These are phyloP conservation scores for Stichodactyla mertensii DNA, from an alignment of 64 coral and sea anemone genomes.

Conservation along the genomic window DNA sequence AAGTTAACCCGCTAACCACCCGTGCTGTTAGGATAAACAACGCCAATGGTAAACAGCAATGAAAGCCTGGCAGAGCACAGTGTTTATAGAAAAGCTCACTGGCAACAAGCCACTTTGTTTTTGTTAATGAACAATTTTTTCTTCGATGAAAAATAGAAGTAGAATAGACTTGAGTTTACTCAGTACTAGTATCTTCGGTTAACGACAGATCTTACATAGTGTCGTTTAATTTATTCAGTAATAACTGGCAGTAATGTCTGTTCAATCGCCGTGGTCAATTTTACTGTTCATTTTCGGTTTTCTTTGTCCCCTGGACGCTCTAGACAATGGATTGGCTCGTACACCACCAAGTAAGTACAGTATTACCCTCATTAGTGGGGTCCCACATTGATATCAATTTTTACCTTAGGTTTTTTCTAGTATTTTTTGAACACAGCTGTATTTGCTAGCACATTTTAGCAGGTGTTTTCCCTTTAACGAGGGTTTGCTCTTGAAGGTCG, in stretches of 20 bases:
- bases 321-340: constrained; percentile 53
- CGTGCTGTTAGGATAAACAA: not conserved
- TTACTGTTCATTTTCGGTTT: not conserved
- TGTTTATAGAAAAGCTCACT: no score
- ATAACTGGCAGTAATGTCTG: not conserved
- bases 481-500: no score
- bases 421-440: not conserved
- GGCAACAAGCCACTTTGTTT: no score
- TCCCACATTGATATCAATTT: not conserved
- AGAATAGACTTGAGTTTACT: not conserved
- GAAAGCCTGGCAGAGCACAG: no score
- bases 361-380: not conserved
- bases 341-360: constrained; percentile 61
- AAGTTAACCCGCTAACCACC: not conserved
- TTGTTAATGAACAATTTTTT: not conserved
- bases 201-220: no score
- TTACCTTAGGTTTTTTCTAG: not conserved
- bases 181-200: no score
- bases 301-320: not conserved
- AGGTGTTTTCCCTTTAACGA: not conserved
- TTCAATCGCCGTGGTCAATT: not conserved
- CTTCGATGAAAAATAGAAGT: not conserved
- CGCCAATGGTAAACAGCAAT: not conserved
- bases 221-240: no score
- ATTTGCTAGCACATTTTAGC: not conserved